Conservation (phyloP, 2,113 vertebrate species). For the Lipophrys pholis region DNA sequence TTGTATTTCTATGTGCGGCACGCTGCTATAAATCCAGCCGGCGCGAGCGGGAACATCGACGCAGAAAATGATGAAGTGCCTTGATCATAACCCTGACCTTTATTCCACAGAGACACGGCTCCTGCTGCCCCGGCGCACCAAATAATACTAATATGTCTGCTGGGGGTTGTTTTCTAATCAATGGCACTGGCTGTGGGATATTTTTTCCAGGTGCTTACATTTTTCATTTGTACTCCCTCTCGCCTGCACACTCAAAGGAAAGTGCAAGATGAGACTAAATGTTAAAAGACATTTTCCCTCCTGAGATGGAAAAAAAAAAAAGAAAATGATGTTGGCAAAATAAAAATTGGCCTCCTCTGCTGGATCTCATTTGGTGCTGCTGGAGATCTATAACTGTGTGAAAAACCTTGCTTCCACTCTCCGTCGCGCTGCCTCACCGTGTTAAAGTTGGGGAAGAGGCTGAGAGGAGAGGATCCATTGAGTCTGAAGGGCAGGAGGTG, state of each 20-base stretch:
- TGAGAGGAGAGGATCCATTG: slow-evolving; percentile 92
- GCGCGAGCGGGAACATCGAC: not conserved
- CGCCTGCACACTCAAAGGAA: not conserved
- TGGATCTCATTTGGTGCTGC: not conserved
- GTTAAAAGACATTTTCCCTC: not conserved
- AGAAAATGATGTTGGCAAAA: not conserved
- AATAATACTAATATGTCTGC: slow-evolving; percentile 7
- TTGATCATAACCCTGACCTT: slow-evolving; percentile 1
- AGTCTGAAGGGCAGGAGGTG: slow-evolving; percentile 96
- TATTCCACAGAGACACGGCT: not conserved
- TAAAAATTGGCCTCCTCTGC: too few species aligned
- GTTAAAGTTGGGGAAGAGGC: slow-evolving; percentile 97
- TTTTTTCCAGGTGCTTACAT: not conserved
- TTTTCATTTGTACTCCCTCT: not conserved
- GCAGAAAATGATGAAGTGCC: slow-evolving; percentile 16
- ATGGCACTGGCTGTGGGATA: not conserved
- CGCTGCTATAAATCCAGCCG: not conserved
- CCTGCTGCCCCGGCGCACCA: not conserved
- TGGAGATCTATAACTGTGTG: not conserved
- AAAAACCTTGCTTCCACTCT: too few species aligned
- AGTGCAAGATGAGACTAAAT: not conserved
- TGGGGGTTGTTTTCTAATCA: slow-evolving; percentile 10
- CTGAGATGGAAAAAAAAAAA: not conserved
- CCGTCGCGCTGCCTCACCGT: slow-evolving; percentile 82
- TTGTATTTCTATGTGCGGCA: not conserved